Base-by-base conservation (phyloP, 2,113 vertebrate species). In the Mesocricetus auratus region DNA sequence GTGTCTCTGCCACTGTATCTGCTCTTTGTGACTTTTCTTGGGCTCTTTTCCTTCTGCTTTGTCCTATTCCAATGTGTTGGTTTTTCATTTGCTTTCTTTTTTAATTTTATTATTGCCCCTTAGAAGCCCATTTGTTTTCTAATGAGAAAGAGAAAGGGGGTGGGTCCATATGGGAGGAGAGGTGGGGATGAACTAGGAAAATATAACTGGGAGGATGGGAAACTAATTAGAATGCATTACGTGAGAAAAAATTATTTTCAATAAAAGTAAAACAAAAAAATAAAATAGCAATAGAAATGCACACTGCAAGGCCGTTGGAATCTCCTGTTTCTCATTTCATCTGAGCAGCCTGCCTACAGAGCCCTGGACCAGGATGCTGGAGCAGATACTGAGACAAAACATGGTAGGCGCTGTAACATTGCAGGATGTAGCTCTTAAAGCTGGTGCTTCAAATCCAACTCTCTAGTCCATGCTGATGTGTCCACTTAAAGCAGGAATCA, bases 371-470 rank as follows among this genome's bases (percentile, higher is more conserved):
- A 71, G 81, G n/a, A 45, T 33, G 33, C 21, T 6, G 33, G 8
- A 56, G 8, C 39, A 79, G 19, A 3, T 13, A 1, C 5, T 4
- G 3, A 75, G 10, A n/a, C 12, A 21, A 66, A n/a, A 15, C 50
- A 26, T 1, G 1, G 6, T 1, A 45, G 66, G 2, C 56, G 1
- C 1, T 13, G 11, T 0, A 42, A 4, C 29, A 2, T 7, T 5
- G 2, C 45, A 81, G 3, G 33, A 42, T 15, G 19, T 29, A 17
- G 39, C 5, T 62, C n/a, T 83, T 15, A 53, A 22, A 12, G 12
- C 47, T 2, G 39, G 3, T 2, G 13, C 24, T 47, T 24, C 8
- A 62, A n/a, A 53, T 29, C 66, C 5, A 31, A 1, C 58, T 66
- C 60, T 56, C 53, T 10, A 45, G 53, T 58, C 36, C 36, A 29